Base-by-base conservation (phyloP, 2,797 vertebrate species). In the Nannoperca obscura region DNA sequence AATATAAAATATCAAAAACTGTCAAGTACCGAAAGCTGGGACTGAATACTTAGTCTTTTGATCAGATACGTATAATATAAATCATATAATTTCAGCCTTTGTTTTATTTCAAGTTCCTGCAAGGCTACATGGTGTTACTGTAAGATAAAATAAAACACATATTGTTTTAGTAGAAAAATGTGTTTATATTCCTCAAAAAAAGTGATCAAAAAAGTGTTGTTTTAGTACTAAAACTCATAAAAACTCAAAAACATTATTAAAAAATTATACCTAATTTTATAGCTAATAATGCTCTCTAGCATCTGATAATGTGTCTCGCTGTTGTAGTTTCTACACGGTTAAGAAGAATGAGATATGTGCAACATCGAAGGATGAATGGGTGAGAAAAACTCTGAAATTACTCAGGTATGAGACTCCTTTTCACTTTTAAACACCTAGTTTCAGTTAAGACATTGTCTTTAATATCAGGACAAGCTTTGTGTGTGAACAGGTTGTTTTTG, bases 321-420 rank as follows among this genome's bases (percentile, higher is more conserved):
- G 2, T 75, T 90, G 3, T 59, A 95, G 95, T 74, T 94, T 96
- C 71, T 79, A 87, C 74, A 95, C 91, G 0, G 42, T 72, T 5
- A 80, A 13, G 27, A 86, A 91, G 12, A 76, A 13, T 0, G 77
- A 85, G 69, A 40, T 95, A 0, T 95, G 95, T 57, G 91, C 80
- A 0, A 86, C 38, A 3, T 30, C 5, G 0, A 24, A 77, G 15
- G 91, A 94, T 12, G 13, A 65, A 30, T 95, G 95, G 95, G 95
- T 95, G 85, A 93, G 30, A 58, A 62, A 9, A 17, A 3, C 8
- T 20, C 83, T 95, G 58, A 13, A 40, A 1, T 71, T 14, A 47
- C 89, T 95, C 78, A 94, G 95, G 95, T 95, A 90, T 38, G 76
- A 73, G 9, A 50, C 27, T 40, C 42, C 44, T 14, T 20, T 22